A percentile compares a stretch with the other conserved stretches of the same genome.
These are phyloP conservation scores for Alethe diademata DNA, from an alignment of 2,113 vertebrate species.

Conservation along the genomic window DNA sequence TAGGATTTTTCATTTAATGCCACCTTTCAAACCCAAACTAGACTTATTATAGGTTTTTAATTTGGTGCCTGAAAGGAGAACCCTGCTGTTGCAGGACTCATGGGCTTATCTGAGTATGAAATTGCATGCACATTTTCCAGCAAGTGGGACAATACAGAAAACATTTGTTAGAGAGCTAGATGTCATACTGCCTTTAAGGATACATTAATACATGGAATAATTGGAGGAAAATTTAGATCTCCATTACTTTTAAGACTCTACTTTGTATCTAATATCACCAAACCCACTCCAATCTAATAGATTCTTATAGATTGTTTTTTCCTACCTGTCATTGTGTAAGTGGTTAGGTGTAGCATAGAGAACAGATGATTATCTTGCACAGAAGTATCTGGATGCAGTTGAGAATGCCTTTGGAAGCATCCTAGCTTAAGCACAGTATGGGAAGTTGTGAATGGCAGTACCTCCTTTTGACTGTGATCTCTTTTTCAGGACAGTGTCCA, in stretches of 20 bases:
- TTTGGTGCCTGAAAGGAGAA: background rate
- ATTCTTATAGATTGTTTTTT: background rate
- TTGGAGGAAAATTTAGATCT: background rate
- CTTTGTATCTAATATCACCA: background rate
- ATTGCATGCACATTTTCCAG: background rate
- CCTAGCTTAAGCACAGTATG: background rate
- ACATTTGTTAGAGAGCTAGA: background rate
- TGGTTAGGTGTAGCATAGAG: background rate
- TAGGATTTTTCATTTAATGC: background rate
- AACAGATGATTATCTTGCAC: background rate
- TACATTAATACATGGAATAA: background rate
- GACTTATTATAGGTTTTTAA: background rate
- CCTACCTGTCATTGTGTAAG: background rate
- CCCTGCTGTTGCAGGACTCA: background rate
- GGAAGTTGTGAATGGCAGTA: background rate
- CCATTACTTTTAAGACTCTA: background rate
- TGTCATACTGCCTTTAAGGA: background rate
- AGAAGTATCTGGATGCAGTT: background rate
- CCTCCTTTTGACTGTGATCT: conserved; percentile 37
- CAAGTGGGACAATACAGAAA: background rate
- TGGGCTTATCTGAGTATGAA: background rate
- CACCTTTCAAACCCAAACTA: background rate
- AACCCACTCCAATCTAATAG: background rate
- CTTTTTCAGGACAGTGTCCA: conserved; percentile 88
- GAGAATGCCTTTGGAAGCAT: background rate